phyloP scores from a whole-genome alignment of 2,113 vertebrate genomes.

The Rhegmatorhina hoffmannsi region DNA sequence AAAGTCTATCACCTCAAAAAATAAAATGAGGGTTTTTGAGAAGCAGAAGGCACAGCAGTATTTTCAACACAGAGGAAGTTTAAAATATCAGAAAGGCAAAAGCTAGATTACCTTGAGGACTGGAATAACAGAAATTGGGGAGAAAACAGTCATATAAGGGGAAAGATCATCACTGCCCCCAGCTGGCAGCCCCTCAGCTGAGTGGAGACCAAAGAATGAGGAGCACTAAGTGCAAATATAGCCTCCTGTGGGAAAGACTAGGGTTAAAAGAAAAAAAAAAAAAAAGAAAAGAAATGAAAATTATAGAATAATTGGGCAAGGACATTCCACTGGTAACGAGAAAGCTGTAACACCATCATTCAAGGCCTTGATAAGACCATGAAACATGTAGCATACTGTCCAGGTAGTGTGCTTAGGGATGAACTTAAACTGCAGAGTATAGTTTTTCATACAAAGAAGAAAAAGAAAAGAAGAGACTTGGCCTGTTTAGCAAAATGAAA shows the following conservation, averaged over 20 bases:
- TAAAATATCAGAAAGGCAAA: neutral
- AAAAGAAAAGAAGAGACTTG: neutral
- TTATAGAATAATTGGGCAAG: neutral
- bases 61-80: neutral
- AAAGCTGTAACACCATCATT: neutral
- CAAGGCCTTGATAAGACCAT: neutral
- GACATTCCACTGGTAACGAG: neutral
- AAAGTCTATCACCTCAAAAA: neutral
- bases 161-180: neutral
- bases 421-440: neutral
- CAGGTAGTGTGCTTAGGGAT: neutral
- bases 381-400: neutral
- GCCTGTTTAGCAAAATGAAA: constrained; percentile 6
- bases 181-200: neutral
- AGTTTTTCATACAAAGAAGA: neutral
- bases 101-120: neutral
- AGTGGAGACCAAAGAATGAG: neutral
- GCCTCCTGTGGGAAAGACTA: neutral
- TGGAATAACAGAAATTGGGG: neutral
- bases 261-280: neutral
- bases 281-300: neutral
- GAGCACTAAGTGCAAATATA: neutral
- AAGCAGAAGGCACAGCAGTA: neutral
- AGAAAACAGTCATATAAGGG: neutral
- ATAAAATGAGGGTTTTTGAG: neutral